Base-by-base conservation (phyloP, 2,113 vertebrate species). In the Elachura formosa region DNA sequence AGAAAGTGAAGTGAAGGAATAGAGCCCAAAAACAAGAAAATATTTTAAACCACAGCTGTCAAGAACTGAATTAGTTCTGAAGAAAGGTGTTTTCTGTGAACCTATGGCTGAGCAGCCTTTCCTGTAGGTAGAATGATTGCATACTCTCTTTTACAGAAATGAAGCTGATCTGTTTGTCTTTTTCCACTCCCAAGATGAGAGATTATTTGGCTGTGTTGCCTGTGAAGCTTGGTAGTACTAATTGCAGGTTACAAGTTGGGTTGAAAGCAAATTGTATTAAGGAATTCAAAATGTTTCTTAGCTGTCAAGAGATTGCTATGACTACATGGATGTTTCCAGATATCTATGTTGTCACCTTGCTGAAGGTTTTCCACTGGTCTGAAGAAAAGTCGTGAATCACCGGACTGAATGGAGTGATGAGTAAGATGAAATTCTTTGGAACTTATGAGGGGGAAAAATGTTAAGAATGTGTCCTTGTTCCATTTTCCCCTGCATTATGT, bases 161-260 rank as follows among this genome's bases (percentile, higher is more conserved):
- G 11, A 26, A 79, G 7, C 20, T 54, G 13, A 11, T 52, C 38
- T 31, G 8, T 4, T 24, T 49, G 21, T n/a, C n/a, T 15, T 38
- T 18, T 11, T 14, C 2, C 2, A 2, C 3, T 3, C 20, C 3
- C 1, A 14, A 34, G 11, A 54, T 17, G 19, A 56, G 45, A 73
- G 10, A 10, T 14, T 36, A 24, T 4, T 55, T 66, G 33, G 10
- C 13, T 23, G 20, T 38, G 11, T 58, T 80, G 36, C 21, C 12
- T 34, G 13, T 4, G 2, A 73, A 84, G 24, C 11, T 26, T 56
- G 38, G 28, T 62, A 69, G 28, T 58, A 49, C 7, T 38, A 26
- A 13, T 23, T 59, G 48, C 9, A 15, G 6, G 8, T 72, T 58
- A 48, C 19, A 43, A 54, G 25, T 3, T 85, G n/a, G 17, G 4